Percentiles rank a stretch among this genome's conserved stretches.
These are phyloP conservation scores for Anabas testudineus DNA, from an alignment of 2,797 vertebrate species.

Conservation along the genomic window DNA sequence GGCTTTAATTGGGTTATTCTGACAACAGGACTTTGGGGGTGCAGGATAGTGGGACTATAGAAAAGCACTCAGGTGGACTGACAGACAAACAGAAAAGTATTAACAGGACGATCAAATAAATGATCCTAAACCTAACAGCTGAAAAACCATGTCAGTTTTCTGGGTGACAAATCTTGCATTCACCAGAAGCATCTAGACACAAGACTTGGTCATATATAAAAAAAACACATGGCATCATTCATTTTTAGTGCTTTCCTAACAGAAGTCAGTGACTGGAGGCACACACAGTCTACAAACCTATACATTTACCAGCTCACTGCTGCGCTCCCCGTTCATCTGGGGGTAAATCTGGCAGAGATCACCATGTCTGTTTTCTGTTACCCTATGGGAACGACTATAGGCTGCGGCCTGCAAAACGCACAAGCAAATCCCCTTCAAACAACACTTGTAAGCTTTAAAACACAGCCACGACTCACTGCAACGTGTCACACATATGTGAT, in stretches of 20 bases:
- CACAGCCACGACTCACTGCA: neutral
- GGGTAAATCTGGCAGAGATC: constrained; percentile 63
- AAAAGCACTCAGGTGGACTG: constrained; percentile 38
- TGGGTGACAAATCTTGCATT: neutral
- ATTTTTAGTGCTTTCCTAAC: neutral
- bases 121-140: neutral
- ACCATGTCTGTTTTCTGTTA: constrained; percentile 69
- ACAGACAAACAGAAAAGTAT: neutral
- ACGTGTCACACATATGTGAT: constrained; percentile 25
- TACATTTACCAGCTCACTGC: neutral
- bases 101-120: neutral
- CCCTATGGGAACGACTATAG: constrained; percentile 74
- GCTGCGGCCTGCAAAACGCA: constrained; percentile 77
- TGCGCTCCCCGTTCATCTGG: constrained; percentile 28
- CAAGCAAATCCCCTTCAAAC: constrained; percentile 8
- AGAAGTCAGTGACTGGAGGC: neutral
- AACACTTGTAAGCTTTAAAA: constrained; percentile 19
- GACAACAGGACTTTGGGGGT: constrained; percentile 39
- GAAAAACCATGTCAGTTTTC: neutral
- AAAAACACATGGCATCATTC: too few species aligned
- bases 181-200: neutral
- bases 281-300: neutral
- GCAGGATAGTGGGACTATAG: neutral
- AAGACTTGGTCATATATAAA: too few species aligned
- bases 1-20: constrained; percentile 66